Conservation (phyloP, 2,888 invertebrate genomes). For the Tromatobia lineatoria region DNA sequence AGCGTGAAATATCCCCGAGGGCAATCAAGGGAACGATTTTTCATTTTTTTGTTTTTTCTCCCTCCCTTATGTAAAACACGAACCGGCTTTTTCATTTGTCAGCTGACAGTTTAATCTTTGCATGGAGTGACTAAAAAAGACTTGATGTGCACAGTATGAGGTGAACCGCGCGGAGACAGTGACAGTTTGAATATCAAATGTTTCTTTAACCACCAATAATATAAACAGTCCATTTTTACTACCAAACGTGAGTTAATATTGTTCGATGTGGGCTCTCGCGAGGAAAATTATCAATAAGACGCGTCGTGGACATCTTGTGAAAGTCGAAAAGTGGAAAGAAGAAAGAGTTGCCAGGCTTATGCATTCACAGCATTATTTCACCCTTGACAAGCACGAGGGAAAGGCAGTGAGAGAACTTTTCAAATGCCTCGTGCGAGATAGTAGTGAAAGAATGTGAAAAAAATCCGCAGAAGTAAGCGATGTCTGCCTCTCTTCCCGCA, state of each 20-base stretch:
- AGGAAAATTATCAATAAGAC: constrained; percentile 45
- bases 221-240: background rate
- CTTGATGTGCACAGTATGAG: too few relatives aligned
- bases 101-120: background rate
- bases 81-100: background rate
- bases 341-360: constrained; percentile 25
- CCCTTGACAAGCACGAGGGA: constrained; percentile 22
- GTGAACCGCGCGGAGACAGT: background rate
- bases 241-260: background rate
- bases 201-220: background rate
- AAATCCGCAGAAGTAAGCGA: constrained; percentile 79
- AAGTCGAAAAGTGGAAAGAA: constrained; percentile 56
- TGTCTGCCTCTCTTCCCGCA: constrained; percentile 82
- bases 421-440: constrained; percentile 75
- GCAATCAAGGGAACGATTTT: constrained; percentile 19
- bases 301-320: constrained; percentile 57
- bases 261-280: constrained; percentile 57
- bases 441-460: constrained; percentile 78
- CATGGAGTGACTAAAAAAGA: background rate
- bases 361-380: constrained; percentile 32
- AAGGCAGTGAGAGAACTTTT: constrained; percentile 44
- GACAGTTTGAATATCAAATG: background rate
- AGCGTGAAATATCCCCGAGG: constrained; percentile 26
- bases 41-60: background rate
- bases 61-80: constrained; percentile 6